Evolutionary conservation across 2,113 vertebrate genomes (phyloP).

Genomic region (Rhagologus leucostigma): DNA sequence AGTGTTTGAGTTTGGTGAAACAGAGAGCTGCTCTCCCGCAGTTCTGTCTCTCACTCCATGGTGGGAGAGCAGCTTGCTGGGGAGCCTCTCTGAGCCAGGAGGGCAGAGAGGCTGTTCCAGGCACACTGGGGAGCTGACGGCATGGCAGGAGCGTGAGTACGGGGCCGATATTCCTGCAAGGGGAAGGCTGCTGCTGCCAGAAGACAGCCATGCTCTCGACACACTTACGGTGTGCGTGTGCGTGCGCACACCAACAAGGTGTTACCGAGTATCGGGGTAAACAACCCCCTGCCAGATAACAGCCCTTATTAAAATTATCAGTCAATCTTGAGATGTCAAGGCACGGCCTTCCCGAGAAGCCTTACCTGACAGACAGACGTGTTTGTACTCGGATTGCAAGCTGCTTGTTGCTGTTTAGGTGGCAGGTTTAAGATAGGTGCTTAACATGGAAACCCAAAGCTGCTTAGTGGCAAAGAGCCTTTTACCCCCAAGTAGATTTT

Average conservation of each 20-base stretch:
- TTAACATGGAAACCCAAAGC: not conserved
- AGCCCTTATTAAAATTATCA: not conserved
- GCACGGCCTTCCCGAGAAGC: not conserved
- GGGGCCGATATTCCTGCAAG: not conserved
- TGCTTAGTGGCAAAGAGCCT: not conserved
- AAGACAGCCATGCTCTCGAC: rapidly evolving
- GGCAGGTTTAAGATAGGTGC: not conserved
- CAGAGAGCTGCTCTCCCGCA: not conserved
- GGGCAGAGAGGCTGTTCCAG: slow-evolving; percentile 1
- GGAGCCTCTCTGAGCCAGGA: not conserved
- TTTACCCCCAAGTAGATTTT: not conserved
- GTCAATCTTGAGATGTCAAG: not conserved
- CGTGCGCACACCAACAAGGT: rapidly evolving
- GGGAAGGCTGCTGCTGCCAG: not conserved
- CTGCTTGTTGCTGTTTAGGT: not conserved
- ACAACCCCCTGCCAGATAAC: not conserved
- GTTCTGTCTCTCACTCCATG: rapidly evolving
- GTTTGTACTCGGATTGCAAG: not conserved
- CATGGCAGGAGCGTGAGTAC: not conserved
- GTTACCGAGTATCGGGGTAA: not conserved
- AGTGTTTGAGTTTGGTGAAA: not conserved
- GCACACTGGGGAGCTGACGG: rapidly evolving
- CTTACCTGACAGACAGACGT: not conserved
- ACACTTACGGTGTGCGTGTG: rapidly evolving
- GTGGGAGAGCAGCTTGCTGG: not conserved